These are phyloP conservation scores for Caretta caretta DNA, from an alignment of 2,113 vertebrate genomes.

Conservation along the genomic window DNA sequence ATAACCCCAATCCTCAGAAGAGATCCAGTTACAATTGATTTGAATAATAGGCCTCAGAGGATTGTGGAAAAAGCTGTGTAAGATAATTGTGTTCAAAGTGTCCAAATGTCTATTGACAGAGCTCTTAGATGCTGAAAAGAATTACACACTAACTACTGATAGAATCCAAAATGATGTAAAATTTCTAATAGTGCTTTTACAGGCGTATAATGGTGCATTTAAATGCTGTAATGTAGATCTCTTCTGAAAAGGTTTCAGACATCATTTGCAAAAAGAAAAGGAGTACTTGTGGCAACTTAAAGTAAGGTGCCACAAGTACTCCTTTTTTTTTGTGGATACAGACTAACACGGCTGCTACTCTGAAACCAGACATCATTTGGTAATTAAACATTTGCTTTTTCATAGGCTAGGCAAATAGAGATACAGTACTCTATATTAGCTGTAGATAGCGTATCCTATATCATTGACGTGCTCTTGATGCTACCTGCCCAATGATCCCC, in stretches of 20 bases:
- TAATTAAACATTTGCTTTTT: conserved; percentile 17
- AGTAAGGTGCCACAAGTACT: too few species aligned
- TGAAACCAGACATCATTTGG: background rate
- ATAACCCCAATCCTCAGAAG: conserved; percentile 42
- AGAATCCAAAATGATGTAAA: conserved; percentile 60
- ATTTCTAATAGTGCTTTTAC: conserved; percentile 63
- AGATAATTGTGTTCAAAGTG: conserved; percentile 48
- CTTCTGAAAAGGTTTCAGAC: conserved; percentile 17
- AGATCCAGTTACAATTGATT: conserved; percentile 47
- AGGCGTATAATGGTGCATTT: conserved; percentile 28
- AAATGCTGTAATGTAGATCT: conserved; percentile 9
- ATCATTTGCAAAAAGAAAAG: background rate
- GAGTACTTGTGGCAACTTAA: too few species aligned
- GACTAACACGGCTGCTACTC: too few species aligned
- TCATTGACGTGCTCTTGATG: background rate
- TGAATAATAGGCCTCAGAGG: conserved; percentile 43
- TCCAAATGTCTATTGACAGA: conserved; percentile 69
- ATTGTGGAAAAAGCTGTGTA: conserved; percentile 56
- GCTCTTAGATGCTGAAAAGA: conserved; percentile 11
- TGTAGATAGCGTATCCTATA: background rate
- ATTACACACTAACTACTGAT: conserved; percentile 50
- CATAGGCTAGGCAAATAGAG: background rate
- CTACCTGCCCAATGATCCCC: background rate
- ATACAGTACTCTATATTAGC: background rate
- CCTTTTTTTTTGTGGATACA: too few species aligned